A percentile compares a stretch with the other conserved stretches of the same genome.
phyloP scores from a whole-genome alignment of 2,113 vertebrate genomes.

The Corythornis cristatus region DNA sequence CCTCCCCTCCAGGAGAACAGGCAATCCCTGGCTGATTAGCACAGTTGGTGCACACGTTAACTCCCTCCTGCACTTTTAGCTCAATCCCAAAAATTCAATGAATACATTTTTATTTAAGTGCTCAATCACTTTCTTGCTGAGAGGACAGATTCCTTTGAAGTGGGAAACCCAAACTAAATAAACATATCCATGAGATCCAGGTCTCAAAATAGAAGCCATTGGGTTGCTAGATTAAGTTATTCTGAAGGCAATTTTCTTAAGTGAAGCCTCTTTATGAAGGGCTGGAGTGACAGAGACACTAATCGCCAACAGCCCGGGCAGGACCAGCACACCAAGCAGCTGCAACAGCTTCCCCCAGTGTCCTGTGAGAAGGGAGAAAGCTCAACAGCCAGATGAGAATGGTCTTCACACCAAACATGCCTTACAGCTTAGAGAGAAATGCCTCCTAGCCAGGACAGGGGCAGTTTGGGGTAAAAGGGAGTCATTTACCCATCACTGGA shows the following conservation, averaged over 20 bases:
- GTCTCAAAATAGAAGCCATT: constrained; percentile 23
- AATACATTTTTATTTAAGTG: constrained; percentile 49
- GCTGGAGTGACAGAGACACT: background rate
- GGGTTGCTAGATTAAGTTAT: constrained; percentile 38
- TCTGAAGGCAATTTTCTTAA: constrained; percentile 31
- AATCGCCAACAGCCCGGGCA: background rate
- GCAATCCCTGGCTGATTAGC: constrained; percentile 5
- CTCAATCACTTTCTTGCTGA: constrained; percentile 49
- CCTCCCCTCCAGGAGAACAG: background rate
- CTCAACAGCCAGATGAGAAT: background rate
- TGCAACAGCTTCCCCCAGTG: background rate
- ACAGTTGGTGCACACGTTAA: background rate
- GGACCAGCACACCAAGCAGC: background rate
- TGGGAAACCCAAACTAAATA: constrained; percentile 35
- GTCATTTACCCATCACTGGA: background rate
- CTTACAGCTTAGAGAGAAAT: background rate
- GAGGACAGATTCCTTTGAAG: constrained; percentile 52
- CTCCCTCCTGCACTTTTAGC: background rate
- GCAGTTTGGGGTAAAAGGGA: background rate
- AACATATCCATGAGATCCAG: constrained; percentile 37
- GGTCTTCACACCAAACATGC: background rate
- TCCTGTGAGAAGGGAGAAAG: background rate
- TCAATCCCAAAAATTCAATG: constrained; percentile 36
- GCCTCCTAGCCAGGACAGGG: background rate
- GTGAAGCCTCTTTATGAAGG: background rate